Evolutionary conservation across 2,797 vertebrate genomes (phyloP).

Genomic region (Pempheris klunzingeri): DNA sequence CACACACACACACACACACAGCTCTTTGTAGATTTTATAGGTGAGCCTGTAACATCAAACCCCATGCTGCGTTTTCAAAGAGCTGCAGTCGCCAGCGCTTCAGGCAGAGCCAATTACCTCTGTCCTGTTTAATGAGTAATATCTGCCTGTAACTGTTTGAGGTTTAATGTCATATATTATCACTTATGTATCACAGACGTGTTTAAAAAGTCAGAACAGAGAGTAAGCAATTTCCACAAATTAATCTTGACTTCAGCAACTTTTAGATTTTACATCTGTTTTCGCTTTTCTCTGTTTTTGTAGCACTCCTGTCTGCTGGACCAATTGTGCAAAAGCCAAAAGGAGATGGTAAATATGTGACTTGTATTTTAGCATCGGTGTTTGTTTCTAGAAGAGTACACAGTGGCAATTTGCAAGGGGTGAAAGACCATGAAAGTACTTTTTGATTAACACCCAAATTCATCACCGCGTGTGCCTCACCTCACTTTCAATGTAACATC

Average conservation of each 20-base stretch:
- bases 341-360: slow-evolving; percentile 77
- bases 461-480: slow-evolving; percentile 15
- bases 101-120: slow-evolving; percentile 69
- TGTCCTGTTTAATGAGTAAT: slow-evolving; percentile 50
- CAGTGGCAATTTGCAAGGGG: neutral
- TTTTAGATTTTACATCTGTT: slow-evolving; percentile 56
- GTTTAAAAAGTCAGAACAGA: slow-evolving; percentile 41
- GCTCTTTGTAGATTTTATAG: slow-evolving; percentile 58
- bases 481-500: neutral
- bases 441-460: slow-evolving; percentile 22
- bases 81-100: slow-evolving; percentile 48
- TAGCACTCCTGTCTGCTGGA: slow-evolving; percentile 82
- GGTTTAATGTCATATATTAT: slow-evolving; percentile 71
- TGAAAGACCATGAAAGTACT: neutral
- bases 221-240: slow-evolving; percentile 55
- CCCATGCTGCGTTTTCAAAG: too few species aligned
- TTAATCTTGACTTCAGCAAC: slow-evolving; percentile 42
- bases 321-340: slow-evolving; percentile 74
- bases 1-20: slow-evolving; percentile 23
- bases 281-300: slow-evolving; percentile 41
- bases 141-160: slow-evolving; percentile 56
- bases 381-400: slow-evolving; percentile 9
- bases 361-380: neutral
- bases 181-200: slow-evolving; percentile 37
- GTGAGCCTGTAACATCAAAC: slow-evolving; percentile 79